A percentile compares a stretch with the other conserved stretches of the same genome.
phyloP scores from a whole-genome alignment of 2,797 vertebrate genomes.

The Alfaro cultratus region DNA sequence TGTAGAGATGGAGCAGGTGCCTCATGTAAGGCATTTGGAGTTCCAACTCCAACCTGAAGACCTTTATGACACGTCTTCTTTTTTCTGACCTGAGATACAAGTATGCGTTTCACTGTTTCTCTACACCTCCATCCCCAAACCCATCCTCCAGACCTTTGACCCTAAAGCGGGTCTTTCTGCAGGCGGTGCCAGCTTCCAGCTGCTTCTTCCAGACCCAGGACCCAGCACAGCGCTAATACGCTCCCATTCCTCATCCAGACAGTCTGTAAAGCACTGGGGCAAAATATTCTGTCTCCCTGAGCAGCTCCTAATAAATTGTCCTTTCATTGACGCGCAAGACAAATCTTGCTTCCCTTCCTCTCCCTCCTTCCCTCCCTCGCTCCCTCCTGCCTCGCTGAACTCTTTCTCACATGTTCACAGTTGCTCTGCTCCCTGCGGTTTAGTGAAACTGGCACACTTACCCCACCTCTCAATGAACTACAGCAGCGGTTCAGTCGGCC shows the following conservation, averaged over 20 bases:
- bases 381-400: conserved; percentile 45
- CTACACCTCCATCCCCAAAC: neutral
- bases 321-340: conserved; percentile 90
- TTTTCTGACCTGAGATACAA: neutral
- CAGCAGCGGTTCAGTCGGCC: conserved; percentile 46
- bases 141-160: conserved; percentile 45
- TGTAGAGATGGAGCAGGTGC: neutral
- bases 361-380: conserved; percentile 39
- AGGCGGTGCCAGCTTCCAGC: conserved; percentile 75
- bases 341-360: conserved; percentile 83
- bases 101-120: neutral
- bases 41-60: neutral
- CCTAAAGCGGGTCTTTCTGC: conserved; percentile 58
- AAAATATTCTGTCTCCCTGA: conserved; percentile 92
- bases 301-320: conserved; percentile 94
- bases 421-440: conserved; percentile 58
- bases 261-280: conserved; percentile 88
- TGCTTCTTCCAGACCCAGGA: conserved; percentile 61
- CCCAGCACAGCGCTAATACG: conserved; percentile 82
- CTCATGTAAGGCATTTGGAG: neutral
- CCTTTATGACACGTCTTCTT: neutral
- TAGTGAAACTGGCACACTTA: conserved; percentile 63
- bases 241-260: conserved; percentile 91
- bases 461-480: conserved; percentile 58
- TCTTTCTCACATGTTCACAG: conserved; percentile 41